Evolutionary conservation across 2,888 invertebrate species (phyloP), one percentile per base, ranked within the genome.

Genomic region (Tetragonisca angustula): DNA sequence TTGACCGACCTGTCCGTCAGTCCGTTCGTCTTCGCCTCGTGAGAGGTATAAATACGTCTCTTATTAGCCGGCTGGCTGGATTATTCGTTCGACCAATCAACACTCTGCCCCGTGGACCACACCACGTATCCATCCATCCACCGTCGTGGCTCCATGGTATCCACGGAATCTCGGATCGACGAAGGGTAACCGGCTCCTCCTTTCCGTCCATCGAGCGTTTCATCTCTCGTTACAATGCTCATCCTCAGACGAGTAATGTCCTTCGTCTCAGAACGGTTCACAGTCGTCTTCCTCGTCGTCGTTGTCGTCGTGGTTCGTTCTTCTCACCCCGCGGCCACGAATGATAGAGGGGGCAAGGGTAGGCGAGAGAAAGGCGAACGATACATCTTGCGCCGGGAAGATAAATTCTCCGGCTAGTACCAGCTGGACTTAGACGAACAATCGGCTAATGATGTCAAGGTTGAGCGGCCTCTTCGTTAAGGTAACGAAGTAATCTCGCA

Each of bases 61-160:
- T 91, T 91, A 91, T 90, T 90, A 89, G 85, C 85, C 81, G 85
- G 68, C 84, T 80, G 88, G 84, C 74, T 84, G 86, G 85, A 85
- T 87, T 87, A 90, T 90, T 91, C 91, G 87, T 88, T 81, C 88
- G 84, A 91, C 87, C 91, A 89, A 91, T 90, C 91, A 91, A 87
- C 89, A 72, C 68, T 78, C 78, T 72, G 75, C 79, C 72, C 72
- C 75, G 76, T 78, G 74, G 83, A 69, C 83, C 86, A 80, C 70
- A 79, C 72, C 65, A 65, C 68, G 77, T 82, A 88, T 89, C 82
- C 80, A 70, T 79, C 72, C 68, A 43, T 43, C 43, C 43, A 43
- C 43, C 43, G 9, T 43, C 43, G 11, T 43, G 11, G 43, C 43
- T 43, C 9, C 43, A 43, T 72, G 59, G 79, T 83, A 88, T 89